Evolutionary conservation across 2,888 invertebrate genomes (phyloP), one percentile per base, ranked within the genome.

Genomic region (Eristalis arbustorum): DNA sequence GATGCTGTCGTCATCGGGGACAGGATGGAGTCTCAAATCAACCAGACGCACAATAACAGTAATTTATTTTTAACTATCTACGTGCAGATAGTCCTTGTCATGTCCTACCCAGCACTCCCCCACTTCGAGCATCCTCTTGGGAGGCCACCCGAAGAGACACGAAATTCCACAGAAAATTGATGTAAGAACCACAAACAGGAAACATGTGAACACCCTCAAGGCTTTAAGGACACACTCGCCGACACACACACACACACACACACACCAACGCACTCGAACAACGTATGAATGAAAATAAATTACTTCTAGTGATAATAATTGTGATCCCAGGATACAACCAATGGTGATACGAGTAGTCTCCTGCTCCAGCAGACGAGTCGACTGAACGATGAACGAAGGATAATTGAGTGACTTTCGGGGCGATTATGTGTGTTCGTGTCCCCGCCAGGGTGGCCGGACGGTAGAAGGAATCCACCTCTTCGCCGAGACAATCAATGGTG

Each of bases 261-360:
- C 42, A 18, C 14, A 14, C 14, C 5, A 14, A 42, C 23, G 37
- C 3, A 62, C 22, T 23, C 56, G 56, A 66, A 74, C 28, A 28
- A 42, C 42, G 14, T 31, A 6, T 61, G 61, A 67, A 75, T 61
- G 37, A 40, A 56, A 63, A 69, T 69, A 63, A 69, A 71, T 78
- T 78, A 42, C 64, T 71, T 71, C 31, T 59, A 28, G 57, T 61
- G 63, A 63, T 34, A 76, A 76, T 61, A 68, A 68, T 68, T 76
- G 75, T 61, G 77, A 63, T 69, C 62, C 68, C 40, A 68, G n/a
- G 18, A 49, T 49, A 49, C 49, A 37, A 3, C 8, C 37, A 13
- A 13, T 37, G 37, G 37, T 37, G 37, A 37, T 37, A 8, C 37
- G 31, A 31, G 31, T 5, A 8, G n/a, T n/a, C 49, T n/a, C 18